Evolutionary conservation across 2,113 vertebrate species (phyloP).

Genomic region (Fregetta grallaria): DNA sequence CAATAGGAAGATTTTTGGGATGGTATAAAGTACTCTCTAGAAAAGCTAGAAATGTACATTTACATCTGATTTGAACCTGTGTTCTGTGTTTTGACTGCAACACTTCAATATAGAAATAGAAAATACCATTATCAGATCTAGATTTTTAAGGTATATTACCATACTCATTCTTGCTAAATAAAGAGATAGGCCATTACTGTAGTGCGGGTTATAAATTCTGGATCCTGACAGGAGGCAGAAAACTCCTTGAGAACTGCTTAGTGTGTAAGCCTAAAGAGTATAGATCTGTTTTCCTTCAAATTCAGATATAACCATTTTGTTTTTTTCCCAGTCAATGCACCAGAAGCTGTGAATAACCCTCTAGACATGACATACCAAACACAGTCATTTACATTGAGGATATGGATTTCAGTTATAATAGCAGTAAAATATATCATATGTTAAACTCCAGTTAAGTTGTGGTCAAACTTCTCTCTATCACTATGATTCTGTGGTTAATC

Average conservation of each 20-base stretch:
- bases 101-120: not conserved
- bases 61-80: not conserved
- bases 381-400: not conserved
- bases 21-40: not conserved
- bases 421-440: rapidly evolving
- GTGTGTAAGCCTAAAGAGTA: not conserved
- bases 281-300: not conserved
- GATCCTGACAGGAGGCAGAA: not conserved
- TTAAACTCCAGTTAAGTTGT: not conserved
- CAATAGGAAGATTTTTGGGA: not conserved
- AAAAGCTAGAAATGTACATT: not conserved
- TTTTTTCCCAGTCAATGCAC: not conserved
- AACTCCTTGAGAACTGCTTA: not conserved
- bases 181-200: not conserved
- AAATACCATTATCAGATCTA: not conserved
- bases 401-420: not conserved
- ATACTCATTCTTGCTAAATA: not conserved
- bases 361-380: not conserved
- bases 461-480: not conserved
- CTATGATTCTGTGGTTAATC: not conserved
- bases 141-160: not conserved
- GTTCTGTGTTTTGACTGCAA: not conserved
- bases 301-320: not conserved
- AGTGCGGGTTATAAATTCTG: not conserved
- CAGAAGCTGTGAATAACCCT: not conserved